Evolutionary conservation across 2,797 vertebrate genomes (phyloP), one percentile per base, ranked within the genome.

Genomic region (Gymnocypris eckloni): DNA sequence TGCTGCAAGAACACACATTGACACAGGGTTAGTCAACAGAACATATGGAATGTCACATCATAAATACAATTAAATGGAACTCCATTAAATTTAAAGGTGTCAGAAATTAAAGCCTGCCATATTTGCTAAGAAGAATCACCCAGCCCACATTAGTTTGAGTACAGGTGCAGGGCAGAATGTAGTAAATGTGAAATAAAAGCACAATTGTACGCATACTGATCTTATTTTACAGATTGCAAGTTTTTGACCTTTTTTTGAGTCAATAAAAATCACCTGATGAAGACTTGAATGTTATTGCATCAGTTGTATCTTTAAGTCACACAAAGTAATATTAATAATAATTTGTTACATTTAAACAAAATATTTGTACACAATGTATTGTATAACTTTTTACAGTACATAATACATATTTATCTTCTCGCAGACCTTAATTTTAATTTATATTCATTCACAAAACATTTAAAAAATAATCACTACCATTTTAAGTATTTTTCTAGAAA

Each of bases 1-100:
- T 98, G 25, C 93, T 98, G 64, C 95, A 93, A 84, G 92, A 92
- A 0, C 95, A 97, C 92, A 95, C 96, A 6, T 77, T 84, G 18
- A 96, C 88, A 90, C 94, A 94, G 92, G 97, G 97, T 97, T 88
- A 92, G 91, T 48, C 15, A 48, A 11, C 50, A 56, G 3, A 56
- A 5, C 11, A n/a, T 77, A 6, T 77, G 11, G n/a, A 22, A 77
- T 41, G 75, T 41, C 52, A 59, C 33, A 59, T 75, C 25, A 50
- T 59, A 15, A 77, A 59, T n/a, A 13, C 9, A 33, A 8, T 50
- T 48, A n/a, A 2, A 16, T 45, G 11, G 5, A 25, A 8, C 13
- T 72, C 37, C 3, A 6, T 28, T 64, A 41, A 45, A 20, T 22
- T 28, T 20, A 33, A 8, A 75, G 15, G 16, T 33, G 10, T 18